Percentiles rank a stretch among this genome's conserved stretches.
Conservation (phyloP, 1,140 invertebrate species). For the Latrodectus geometricus region DNA sequence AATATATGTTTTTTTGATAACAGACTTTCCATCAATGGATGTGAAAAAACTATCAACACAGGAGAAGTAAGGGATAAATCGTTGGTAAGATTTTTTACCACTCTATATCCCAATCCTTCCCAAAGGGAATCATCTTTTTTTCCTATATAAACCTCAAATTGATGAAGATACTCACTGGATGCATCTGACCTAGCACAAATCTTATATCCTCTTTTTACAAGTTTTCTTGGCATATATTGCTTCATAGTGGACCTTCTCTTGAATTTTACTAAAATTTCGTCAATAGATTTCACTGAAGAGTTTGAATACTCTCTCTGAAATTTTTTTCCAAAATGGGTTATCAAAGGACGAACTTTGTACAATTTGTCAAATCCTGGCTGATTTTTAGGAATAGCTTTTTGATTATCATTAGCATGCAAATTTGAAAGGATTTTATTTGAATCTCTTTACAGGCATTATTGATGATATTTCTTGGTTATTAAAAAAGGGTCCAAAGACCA, state of each 20-base stretch:
- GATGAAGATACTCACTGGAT: conserved; percentile 18
- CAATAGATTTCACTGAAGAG: conserved; percentile 13
- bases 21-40: conserved; percentile 4
- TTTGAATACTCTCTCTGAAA: conserved; percentile 27
- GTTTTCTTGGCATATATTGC: conserved; percentile 29
- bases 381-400: conserved; percentile 19
- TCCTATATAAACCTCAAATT: conserved; percentile 18
- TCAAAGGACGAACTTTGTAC: background rate
- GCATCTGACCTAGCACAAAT: conserved; percentile 17
- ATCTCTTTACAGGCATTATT: conserved; percentile 28
- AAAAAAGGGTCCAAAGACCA: conserved; percentile 37
- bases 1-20: conserved; percentile 20
- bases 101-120: conserved; percentile 13
- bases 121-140: conserved; percentile 7
- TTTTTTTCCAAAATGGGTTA: conserved; percentile 24
- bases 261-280: conserved; percentile 26
- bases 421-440: conserved; percentile 32
- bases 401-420: conserved; percentile 15
- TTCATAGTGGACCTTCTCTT: conserved; percentile 22
- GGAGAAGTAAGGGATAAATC: conserved; percentile 10
- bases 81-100: conserved; percentile 19
- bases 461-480: conserved; percentile 34
- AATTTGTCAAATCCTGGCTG: conserved; percentile 38
- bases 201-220: conserved; percentile 16
- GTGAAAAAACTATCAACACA: conserved; percentile 8